A percentile compares a stretch with the other conserved stretches of the same genome.
These are phyloP conservation scores for Eupithecia abbreviata DNA, from an alignment of 2,888 invertebrate species.

Conservation along the genomic window DNA sequence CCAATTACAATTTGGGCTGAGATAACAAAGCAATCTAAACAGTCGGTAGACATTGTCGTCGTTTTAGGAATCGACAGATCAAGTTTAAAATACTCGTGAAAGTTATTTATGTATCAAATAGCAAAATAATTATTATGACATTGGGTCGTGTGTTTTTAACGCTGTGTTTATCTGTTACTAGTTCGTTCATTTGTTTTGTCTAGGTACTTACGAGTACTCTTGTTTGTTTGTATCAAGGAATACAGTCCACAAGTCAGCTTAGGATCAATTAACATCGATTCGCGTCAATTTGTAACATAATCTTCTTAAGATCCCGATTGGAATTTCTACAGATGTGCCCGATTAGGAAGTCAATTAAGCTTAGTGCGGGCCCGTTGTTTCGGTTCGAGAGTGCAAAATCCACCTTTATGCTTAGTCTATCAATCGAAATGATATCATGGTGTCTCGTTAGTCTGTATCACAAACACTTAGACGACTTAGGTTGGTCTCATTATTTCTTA, in stretches of 20 bases:
- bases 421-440: background rate
- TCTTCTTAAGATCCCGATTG: conserved; percentile 16
- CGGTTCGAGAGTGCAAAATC: background rate
- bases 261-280: background rate
- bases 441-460: background rate
- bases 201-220: background rate
- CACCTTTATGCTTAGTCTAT: background rate
- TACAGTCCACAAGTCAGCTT: background rate
- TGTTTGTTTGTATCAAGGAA: conserved; percentile 34
- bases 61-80: background rate
- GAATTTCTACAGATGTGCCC: conserved; percentile 13
- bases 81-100: background rate
- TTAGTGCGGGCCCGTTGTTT: conserved; percentile 5
- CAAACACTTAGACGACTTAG: background rate
- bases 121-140: background rate
- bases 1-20: background rate
- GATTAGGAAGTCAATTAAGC: conserved; percentile 17
- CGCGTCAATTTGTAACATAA: conserved; percentile 8
- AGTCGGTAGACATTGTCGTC: background rate
- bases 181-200: conserved; percentile 55
- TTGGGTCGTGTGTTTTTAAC: background rate
- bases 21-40: background rate
- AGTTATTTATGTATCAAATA: too few species aligned
- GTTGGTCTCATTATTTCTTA: background rate
- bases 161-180: conserved; percentile 12